These are phyloP conservation scores for Amiota communis DNA, from an alignment of 2,888 invertebrate genomes.

Conservation along the genomic window DNA sequence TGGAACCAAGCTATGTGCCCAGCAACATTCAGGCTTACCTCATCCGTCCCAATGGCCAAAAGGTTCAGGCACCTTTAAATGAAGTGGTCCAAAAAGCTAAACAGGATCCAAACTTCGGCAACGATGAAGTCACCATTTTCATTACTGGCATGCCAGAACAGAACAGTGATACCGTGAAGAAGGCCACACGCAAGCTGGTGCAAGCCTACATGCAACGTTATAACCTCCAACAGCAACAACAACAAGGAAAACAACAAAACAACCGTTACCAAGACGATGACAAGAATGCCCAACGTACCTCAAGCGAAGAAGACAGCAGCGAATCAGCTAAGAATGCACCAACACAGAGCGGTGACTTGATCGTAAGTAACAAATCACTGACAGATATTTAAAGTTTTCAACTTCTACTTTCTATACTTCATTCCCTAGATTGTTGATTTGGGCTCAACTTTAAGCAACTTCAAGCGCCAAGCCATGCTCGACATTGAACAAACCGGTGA, in stretches of 20 bases:
- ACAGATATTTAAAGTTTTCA: background rate
- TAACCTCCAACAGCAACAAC: slow-evolving; percentile 52
- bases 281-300: slow-evolving; percentile 34
- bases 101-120: slow-evolving; percentile 51
- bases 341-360: slow-evolving; percentile 56
- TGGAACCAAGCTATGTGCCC: slow-evolving; percentile 57
- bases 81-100: slow-evolving; percentile 54
- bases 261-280: slow-evolving; percentile 38
- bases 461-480: background rate
- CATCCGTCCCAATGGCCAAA: slow-evolving; percentile 53
- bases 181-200: slow-evolving; percentile 60
- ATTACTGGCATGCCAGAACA: slow-evolving; percentile 63
- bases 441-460: slow-evolving; percentile 57
- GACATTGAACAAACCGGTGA: slow-evolving; percentile 53
- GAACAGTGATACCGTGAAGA: slow-evolving; percentile 54
- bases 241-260: slow-evolving; percentile 48
- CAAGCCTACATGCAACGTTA: slow-evolving; percentile 67
- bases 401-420: background rate
- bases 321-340: slow-evolving; percentile 49
- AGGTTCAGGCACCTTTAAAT: slow-evolving; percentile 46
- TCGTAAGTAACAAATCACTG: slow-evolving; percentile 52
- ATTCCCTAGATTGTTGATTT: slow-evolving; percentile 61
- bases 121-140: slow-evolving; percentile 67
- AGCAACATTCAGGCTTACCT: slow-evolving; percentile 50
- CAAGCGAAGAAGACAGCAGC: slow-evolving; percentile 53